Conservation (phyloP, 2,113 vertebrate species). For the Oreocharis arfaki region DNA sequence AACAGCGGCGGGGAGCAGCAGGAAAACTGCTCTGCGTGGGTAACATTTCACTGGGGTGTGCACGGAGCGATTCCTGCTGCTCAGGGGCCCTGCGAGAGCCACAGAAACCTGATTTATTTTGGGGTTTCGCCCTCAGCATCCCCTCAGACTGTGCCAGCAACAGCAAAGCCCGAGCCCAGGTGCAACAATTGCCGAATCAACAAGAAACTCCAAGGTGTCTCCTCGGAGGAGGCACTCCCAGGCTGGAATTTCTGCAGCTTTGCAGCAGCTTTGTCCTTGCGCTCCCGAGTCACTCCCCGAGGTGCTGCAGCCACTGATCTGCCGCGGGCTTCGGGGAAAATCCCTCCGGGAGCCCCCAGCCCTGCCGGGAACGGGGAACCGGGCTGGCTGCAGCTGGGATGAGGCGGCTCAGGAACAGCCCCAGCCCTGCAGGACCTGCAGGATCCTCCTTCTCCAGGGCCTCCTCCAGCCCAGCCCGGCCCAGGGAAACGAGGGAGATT, state of each 20-base stretch:
- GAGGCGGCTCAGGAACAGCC: background rate
- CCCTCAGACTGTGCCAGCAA: background rate
- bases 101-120: background rate
- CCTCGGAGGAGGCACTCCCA: background rate
- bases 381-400: background rate
- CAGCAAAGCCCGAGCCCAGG: fast-evolving
- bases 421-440: background rate
- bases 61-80: background rate
- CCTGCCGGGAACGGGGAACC: fast-evolving
- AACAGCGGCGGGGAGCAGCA: background rate
- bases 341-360: background rate
- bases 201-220: background rate
- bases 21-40: background rate
- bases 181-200: background rate
- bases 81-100: background rate
- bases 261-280: background rate
- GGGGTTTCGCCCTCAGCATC: background rate
- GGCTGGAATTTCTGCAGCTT: background rate
- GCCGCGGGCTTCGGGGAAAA: background rate
- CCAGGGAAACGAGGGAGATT: fast-evolving
- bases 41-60: background rate
- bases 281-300: background rate
- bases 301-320: background rate
- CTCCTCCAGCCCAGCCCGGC: background rate
- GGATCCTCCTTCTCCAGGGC: fast-evolving